Evolutionary conservation across 2,113 vertebrate genomes (phyloP).

Genomic region (Python bivittatus): DNA sequence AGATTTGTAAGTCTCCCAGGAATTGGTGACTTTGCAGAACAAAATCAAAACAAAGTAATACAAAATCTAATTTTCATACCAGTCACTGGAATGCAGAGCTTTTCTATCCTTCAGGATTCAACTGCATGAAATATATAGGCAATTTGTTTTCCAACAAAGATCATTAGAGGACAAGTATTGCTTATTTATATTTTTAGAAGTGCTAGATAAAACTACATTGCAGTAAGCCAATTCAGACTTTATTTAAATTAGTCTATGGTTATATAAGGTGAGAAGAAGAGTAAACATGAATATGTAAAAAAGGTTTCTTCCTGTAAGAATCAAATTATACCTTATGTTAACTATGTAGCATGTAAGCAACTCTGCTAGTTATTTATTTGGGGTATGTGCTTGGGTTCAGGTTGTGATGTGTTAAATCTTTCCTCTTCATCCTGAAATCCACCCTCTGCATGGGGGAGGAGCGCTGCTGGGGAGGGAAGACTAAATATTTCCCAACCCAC

Average conservation of each 20-base stretch:
- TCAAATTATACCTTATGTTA: not conserved
- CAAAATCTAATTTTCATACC: not conserved
- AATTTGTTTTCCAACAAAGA: constrained; percentile 26
- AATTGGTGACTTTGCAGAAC: not conserved
- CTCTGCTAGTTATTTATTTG: not conserved
- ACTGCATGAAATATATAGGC: constrained; percentile 16
- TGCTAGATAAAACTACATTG: not conserved
- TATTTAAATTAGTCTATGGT: too few species aligned
- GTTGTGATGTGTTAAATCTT: not conserved
- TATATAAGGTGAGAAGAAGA: not conserved
- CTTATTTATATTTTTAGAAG: not conserved
- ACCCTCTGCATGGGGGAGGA: not conserved
- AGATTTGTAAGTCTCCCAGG: not conserved
- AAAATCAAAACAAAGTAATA: not conserved
- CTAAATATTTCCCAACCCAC: not conserved
- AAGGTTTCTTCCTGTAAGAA: not conserved
- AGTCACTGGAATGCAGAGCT: not conserved
- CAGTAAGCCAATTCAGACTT: not conserved
- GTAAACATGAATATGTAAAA: not conserved
- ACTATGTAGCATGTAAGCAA: not conserved
- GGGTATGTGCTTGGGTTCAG: not conserved
- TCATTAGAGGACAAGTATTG: not conserved
- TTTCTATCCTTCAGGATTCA: not conserved
- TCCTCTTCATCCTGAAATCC: not conserved
- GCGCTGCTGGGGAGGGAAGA: not conserved